These are phyloP conservation scores for Elachura formosa DNA, from an alignment of 2,113 vertebrate species.

Conservation along the genomic window DNA sequence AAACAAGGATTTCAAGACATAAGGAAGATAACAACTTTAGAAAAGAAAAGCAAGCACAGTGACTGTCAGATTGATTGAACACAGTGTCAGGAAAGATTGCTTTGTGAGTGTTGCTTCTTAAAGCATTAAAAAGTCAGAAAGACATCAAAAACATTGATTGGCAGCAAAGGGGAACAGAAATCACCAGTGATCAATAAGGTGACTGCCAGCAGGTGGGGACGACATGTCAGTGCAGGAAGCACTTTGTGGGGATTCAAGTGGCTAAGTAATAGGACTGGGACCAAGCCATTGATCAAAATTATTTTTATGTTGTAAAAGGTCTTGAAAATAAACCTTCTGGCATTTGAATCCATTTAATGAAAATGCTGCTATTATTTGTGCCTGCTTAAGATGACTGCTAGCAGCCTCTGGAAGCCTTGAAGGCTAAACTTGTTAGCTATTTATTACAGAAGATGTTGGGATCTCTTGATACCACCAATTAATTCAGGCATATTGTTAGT, in stretches of 20 bases:
- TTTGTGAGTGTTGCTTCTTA: constrained; percentile 35
- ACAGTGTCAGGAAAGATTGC: constrained; percentile 24
- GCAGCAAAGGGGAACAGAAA: constrained; percentile 26
- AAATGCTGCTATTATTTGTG: constrained; percentile 19
- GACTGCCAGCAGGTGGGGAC: background rate
- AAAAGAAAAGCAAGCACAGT: constrained; percentile 33
- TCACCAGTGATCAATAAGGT: constrained; percentile 20
- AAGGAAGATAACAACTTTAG: constrained; percentile 40
- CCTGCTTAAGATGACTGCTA: constrained; percentile 5
- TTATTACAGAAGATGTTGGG: background rate
- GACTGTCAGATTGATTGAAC: constrained; percentile 62
- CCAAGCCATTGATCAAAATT: constrained; percentile 7
- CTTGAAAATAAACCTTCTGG: background rate
- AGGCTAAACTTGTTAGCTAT: constrained; percentile 36
- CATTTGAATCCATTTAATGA: constrained; percentile 29
- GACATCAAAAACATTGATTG: constrained; percentile 50
- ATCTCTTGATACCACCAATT: constrained; percentile 28
- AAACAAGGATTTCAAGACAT: constrained; percentile 27
- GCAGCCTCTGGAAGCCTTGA: constrained; percentile 12
- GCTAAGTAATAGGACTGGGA: background rate
- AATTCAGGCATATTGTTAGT: background rate
- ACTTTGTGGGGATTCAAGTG: background rate
- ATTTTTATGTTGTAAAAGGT: constrained; percentile 1
- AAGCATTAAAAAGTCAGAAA: constrained; percentile 22
- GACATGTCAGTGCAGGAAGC: background rate